Base-by-base conservation (phyloP, 1,140 invertebrate genomes). In the Pseudoatta argentina region DNA sequence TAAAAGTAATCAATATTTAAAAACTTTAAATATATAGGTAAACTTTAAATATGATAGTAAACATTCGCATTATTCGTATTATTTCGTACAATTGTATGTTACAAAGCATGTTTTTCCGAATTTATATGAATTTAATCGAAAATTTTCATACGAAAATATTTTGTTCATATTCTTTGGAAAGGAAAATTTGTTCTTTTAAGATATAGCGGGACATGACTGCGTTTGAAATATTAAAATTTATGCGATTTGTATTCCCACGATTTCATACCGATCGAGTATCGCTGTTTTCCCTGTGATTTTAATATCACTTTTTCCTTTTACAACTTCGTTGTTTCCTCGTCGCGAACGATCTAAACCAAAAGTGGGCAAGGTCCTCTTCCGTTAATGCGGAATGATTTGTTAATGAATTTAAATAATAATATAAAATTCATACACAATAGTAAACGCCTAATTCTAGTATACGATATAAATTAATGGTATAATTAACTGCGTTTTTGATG, bases 261-360 rank as follows among this genome's bases (percentile, higher is more conserved):
- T 39, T 69, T 69, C 6, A 44, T 79, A 39, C 57, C 57, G 57
- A 78, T 34, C 12, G 30, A 30, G 16, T 10, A 71, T 55, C 30
- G 4, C 1, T 44, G 3, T 81, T 34, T 24, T 79, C 21, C 53
- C 48, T 69, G 48, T 79, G 30, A 81, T 69, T 71, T 55, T 12
- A 69, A 81, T 55, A 21, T 2, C 14, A 55, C 53, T 34, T 71
- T 21, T 51, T 55, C 48, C 30, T 55, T 16, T 79, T 67, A 53
- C 5, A 4, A 4, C 14, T 79, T 69, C 3, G 0, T 79, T 24
- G 14, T 81, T 69, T 55, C 3, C 18, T 71, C 48, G 30, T 81
- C 77, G 30, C 30, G 14, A 69, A 81, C 14, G 63, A 67, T 69
- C 18, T 66, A 81, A 69, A 8, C 10, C 12, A 39, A 64, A 48